These are phyloP conservation scores for Paralichthys olivaceus DNA, from an alignment of 2,113 vertebrate species.

Conservation along the genomic window DNA sequence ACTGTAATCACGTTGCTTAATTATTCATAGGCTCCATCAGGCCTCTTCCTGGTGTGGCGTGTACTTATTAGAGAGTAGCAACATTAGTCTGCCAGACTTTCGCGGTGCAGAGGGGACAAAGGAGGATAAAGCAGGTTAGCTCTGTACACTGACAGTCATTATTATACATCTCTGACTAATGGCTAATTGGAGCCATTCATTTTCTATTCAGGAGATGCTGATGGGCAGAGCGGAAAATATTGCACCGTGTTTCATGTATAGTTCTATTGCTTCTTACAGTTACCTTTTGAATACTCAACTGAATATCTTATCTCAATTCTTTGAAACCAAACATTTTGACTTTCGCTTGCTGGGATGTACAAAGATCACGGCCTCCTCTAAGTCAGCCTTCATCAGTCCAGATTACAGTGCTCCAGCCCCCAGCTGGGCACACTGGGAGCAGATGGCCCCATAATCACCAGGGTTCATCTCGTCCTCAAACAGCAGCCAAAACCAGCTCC, in stretches of 20 bases:
- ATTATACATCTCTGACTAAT: slow-evolving; percentile 67
- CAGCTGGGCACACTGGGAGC: slow-evolving; percentile 79
- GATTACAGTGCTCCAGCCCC: slow-evolving; percentile 70
- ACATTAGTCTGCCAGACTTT: slow-evolving; percentile 67
- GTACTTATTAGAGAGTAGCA: slow-evolving; percentile 74
- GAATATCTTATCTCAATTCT: slow-evolving; percentile 28
- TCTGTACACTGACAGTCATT: slow-evolving; percentile 57
- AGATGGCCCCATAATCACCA: slow-evolving; percentile 81
- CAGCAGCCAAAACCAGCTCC: slow-evolving; percentile 62
- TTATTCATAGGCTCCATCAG: slow-evolving; percentile 81
- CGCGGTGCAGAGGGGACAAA: slow-evolving; percentile 64
- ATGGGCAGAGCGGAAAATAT: slow-evolving; percentile 48
- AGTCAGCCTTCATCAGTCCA: slow-evolving; percentile 65
- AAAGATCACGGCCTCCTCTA: slow-evolving; percentile 43
- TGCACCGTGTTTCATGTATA: slow-evolving; percentile 37
- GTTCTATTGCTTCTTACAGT: slow-evolving; percentile 26
- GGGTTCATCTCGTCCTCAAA: slow-evolving; percentile 63
- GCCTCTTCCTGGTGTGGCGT: slow-evolving; percentile 77
- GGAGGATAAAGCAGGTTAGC: slow-evolving; percentile 62
- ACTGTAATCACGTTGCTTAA: slow-evolving; percentile 82
- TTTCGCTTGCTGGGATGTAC: slow-evolving; percentile 42
- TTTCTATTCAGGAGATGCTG: slow-evolving; percentile 61
- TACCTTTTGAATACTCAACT: slow-evolving; percentile 21
- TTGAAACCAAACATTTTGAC: slow-evolving; percentile 21
- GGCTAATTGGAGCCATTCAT: slow-evolving; percentile 70